Conservation (phyloP, 2,797 vertebrate genomes). For the Pangasius macronema region DNA sequence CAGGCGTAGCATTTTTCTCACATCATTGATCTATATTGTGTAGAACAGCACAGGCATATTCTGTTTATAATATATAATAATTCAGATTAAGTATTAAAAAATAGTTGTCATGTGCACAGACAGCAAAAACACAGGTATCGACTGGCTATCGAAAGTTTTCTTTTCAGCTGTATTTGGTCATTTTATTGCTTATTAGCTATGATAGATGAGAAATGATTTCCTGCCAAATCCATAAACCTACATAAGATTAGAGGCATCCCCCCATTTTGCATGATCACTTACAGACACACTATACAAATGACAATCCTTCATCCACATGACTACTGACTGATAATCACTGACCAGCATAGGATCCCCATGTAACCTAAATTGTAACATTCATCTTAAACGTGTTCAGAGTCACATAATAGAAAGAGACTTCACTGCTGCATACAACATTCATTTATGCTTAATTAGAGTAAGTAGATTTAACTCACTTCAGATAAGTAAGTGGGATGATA, state of each 20-base stretch:
- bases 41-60: constrained; percentile 4
- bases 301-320: neutral
- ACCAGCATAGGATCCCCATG: neutral
- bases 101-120: constrained; percentile 3
- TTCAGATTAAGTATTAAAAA: constrained; percentile 33
- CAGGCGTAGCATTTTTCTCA: neutral
- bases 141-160: constrained; percentile 24
- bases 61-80: constrained; percentile 26
- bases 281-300: neutral
- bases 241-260: neutral
- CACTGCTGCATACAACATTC: neutral
- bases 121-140: constrained; percentile 14
- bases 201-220: constrained; percentile 33
- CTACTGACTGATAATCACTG: neutral
- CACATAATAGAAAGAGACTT: neutral
- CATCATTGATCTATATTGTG: constrained; percentile 43
- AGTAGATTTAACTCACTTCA: constrained; percentile 43
- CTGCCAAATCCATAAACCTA: constrained; percentile 34
- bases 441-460: constrained; percentile 11
- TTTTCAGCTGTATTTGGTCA: constrained; percentile 5
- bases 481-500: constrained; percentile 63
- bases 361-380: neutral
- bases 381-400: neutral
- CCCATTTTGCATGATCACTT: neutral
- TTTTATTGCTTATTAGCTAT: constrained; percentile 26